Percentiles rank a stretch among this genome's conserved stretches.
phyloP scores from a whole-genome alignment of 2,113 vertebrate genomes.

The Struthio camelus region DNA sequence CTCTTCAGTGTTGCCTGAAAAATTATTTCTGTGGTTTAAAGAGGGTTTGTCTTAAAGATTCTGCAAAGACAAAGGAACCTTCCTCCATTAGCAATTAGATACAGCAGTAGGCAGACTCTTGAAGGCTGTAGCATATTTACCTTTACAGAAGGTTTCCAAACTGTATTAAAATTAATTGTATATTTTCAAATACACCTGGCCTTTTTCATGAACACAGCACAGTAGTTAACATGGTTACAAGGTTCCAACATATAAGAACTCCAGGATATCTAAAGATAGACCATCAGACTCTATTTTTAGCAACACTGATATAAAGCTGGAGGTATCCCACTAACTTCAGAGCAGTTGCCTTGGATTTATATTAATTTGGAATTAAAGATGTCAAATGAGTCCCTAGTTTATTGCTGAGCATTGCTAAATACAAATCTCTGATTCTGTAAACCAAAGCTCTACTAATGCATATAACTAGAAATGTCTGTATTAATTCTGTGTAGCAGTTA shows the following conservation, averaged over 20 bases:
- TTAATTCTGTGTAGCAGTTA: neutral
- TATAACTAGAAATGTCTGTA: neutral
- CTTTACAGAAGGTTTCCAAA: neutral
- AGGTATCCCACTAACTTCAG: neutral
- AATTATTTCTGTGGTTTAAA: neutral
- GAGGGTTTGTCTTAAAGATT: neutral
- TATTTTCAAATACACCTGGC: neutral
- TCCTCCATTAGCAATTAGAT: neutral
- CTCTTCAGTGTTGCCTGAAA: neutral
- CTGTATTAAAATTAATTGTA: neutral
- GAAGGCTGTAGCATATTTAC: neutral
- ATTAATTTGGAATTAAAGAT: neutral
- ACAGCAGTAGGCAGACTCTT: neutral
- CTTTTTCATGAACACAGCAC: neutral
- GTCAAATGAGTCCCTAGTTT: neutral
- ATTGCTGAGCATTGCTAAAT: neutral
- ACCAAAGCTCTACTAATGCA: neutral
- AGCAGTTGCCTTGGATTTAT: neutral
- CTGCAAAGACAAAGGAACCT: neutral
- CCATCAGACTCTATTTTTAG: neutral
- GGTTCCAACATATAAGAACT: neutral
- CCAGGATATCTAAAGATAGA: conserved; percentile 8
- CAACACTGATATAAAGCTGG: neutral
- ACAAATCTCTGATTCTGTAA: neutral
- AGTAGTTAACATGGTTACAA: neutral